Base-by-base conservation (phyloP, 2,888 invertebrate genomes). In the Eremobia ochroleuca region DNA sequence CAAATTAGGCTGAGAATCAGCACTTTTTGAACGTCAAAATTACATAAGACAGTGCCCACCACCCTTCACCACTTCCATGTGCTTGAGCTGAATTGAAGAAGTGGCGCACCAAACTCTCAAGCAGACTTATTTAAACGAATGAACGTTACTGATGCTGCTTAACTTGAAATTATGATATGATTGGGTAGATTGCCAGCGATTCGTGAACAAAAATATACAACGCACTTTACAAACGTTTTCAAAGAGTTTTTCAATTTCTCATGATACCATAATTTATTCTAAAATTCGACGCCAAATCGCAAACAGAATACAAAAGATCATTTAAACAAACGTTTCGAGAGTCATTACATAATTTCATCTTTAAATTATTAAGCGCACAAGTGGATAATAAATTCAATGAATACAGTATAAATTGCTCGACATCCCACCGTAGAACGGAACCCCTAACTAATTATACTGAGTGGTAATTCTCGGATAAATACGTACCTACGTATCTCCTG, bases 401-500 rank as follows among this genome's bases (percentile, higher is more conserved):
- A 85, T 83, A 79, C 84, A 70, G 73, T 64, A 85, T 87, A 87
- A 86, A 85, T 88, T 81, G 74, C 68, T 79, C 70, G 46, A 77
- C 78, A 78, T 73, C 73, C 67, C 62, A 58, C 72, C n/a, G 52
- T 71, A 72, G 75, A 76, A 76, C 73, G 75, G 69, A 77, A 78
- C 78, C 79, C 77, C 74, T 76, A 79, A 73, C 87, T 89, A 88
- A 89, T 89, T 89, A 89, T 83, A 83, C 87, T 49, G 81, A 89
- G 87, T 87, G 82, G 83, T 80, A 83, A 85, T 87, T 82, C 81
- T 67, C 46, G 74, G 68, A 84, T 86, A 86, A 85, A 88, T 82
- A 4, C 52, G 11, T 55, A 85, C 73, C 43, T 67, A 73, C 68
- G 65, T 43, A 76, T 67, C 69, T 37, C 13, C 11, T 74, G 81